Evolutionary conservation across 2,888 invertebrate genomes (phyloP).

Genomic region (Parochlus steinenii): DNA sequence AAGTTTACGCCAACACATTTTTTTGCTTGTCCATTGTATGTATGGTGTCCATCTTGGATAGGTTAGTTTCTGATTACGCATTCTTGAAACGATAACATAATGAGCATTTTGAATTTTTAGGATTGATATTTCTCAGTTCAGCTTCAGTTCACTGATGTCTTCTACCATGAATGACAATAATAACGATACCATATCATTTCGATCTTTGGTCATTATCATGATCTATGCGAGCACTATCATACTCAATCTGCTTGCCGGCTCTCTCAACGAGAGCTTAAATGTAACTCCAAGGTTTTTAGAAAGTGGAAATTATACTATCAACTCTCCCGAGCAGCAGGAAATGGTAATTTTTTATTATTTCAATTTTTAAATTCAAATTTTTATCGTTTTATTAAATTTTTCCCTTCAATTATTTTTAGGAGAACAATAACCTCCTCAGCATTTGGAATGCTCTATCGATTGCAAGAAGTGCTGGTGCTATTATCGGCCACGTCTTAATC

Average conservation of each 20-base stretch:
- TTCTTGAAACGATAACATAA: neutral
- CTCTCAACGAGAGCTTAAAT: conserved; percentile 27
- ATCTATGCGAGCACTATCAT: conserved; percentile 32
- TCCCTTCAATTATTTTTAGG: conserved; percentile 2
- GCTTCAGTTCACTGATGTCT: conserved; percentile 6
- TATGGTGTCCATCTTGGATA: conserved; percentile 38
- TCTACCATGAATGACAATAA: conserved; percentile 9
- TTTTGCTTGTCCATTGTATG: conserved; percentile 36
- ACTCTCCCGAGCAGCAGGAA: conserved; percentile 19
- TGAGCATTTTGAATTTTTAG: conserved; percentile 1
- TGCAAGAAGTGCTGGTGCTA: conserved; percentile 35
- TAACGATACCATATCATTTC: conserved; percentile 25
- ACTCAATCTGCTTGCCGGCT: conserved; percentile 29
- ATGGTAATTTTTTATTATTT: conserved; percentile 22
- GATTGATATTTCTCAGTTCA: conserved; percentile 12
- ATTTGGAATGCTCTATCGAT: conserved; percentile 37
- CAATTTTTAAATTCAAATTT: too few relatives aligned
- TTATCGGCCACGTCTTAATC: conserved; percentile 37
- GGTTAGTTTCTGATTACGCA: conserved; percentile 30
- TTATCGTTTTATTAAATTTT: conserved; percentile 1
- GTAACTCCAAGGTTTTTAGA: conserved; percentile 16
- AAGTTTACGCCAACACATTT: conserved; percentile 31
- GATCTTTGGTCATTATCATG: conserved; percentile 31
- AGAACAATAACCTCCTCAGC: conserved; percentile 29
- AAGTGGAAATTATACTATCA: conserved; percentile 22